Conservation (phyloP, 92 coral and sea anemone species). For the Meandrina meandrites region DNA sequence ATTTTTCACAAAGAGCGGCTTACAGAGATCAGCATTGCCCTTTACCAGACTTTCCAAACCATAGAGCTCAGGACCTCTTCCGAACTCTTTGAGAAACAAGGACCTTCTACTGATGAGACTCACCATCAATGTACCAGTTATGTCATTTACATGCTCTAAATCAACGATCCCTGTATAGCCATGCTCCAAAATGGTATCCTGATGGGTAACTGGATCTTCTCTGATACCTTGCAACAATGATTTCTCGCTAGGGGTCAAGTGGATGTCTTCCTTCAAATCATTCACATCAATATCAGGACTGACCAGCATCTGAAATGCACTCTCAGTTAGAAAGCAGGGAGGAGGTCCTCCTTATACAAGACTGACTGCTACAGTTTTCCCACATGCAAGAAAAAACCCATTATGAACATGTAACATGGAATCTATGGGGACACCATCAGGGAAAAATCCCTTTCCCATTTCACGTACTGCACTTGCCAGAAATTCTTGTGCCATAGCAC, state of each 20-base stretch:
- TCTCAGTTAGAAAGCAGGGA: constrained; percentile 52
- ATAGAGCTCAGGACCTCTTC: constrained; percentile 33
- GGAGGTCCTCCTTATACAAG: constrained; percentile 70
- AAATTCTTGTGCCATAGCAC: constrained; percentile 68
- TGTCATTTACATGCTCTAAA: constrained; percentile 42
- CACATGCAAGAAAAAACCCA: constrained; percentile 53
- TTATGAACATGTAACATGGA: constrained; percentile 58
- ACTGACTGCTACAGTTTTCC: constrained; percentile 62
- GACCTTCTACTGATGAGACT: constrained; percentile 47
- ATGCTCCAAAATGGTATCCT: constrained; percentile 63
- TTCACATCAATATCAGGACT: constrained; percentile 45
- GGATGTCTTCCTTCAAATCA: constrained; percentile 43
- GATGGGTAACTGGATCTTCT: constrained; percentile 42
- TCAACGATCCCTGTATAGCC: constrained; percentile 69
- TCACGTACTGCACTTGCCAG: constrained; percentile 42
- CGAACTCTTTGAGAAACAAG: constrained; percentile 41
- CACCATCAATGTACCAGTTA: constrained; percentile 61
- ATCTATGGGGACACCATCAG: constrained; percentile 58
- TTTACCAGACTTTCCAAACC: constrained; percentile 31
- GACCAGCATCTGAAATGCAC: constrained; percentile 57
- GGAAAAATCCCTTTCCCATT: constrained; percentile 51
- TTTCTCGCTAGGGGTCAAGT: constrained; percentile 47
- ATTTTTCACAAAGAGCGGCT: constrained; percentile 50
- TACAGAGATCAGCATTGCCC: constrained; percentile 51
- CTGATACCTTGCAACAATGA: constrained; percentile 38